Evolutionary conservation across 30 jellyfish, hydroid and myxozoan species (phyloP).

Genomic region (Mastigias papua): DNA sequence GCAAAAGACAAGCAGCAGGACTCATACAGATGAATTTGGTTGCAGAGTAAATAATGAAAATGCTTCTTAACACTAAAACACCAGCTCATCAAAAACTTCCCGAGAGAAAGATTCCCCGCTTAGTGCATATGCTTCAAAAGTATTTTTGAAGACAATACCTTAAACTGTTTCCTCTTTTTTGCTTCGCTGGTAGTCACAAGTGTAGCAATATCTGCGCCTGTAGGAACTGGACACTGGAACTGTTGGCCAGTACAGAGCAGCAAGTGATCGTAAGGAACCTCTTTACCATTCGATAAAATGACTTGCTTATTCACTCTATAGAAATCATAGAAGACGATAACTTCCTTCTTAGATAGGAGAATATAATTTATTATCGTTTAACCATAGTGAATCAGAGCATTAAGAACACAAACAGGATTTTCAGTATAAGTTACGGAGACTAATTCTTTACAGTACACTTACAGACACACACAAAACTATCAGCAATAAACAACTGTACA

Average conservation of each 20-base stretch:
- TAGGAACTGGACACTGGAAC: constrained; percentile 89
- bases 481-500: too few relatives aligned
- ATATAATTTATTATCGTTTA: too few relatives aligned
- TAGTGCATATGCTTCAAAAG: not conserved
- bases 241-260: constrained; percentile 98
- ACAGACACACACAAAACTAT: too few relatives aligned
- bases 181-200: constrained; percentile 89
- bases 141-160: constrained; percentile 40
- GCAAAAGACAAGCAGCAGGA: too few relatives aligned
- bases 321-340: not conserved
- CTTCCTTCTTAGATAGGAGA: too few relatives aligned
- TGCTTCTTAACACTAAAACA: too few relatives aligned
- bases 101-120: not conserved
- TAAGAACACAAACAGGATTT: too few relatives aligned
- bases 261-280: constrained; percentile 90
- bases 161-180: constrained; percentile 47
- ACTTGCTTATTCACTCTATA: constrained; percentile 80
- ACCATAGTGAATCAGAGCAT: too few relatives aligned
- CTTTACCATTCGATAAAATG: constrained; percentile 47
- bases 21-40: too few relatives aligned
- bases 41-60: too few relatives aligned
- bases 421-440: too few relatives aligned
- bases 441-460: too few relatives aligned
- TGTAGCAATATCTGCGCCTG: constrained; percentile 78
- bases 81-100: not conserved